Evolutionary conservation across 2,888 invertebrate species (phyloP).

Genomic region (Scaptomyza flava): DNA sequence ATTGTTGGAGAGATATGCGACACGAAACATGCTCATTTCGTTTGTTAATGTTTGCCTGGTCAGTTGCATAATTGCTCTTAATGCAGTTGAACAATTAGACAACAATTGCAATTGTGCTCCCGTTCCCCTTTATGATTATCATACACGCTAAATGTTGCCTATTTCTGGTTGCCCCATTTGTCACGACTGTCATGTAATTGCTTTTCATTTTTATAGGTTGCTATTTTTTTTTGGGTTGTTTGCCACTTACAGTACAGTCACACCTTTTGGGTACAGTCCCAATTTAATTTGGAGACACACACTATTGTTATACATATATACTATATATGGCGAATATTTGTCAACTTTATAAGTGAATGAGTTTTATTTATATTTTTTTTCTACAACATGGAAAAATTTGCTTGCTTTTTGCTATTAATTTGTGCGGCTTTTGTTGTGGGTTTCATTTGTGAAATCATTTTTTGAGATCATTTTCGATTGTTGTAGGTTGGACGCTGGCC

Average conservation of each 20-base stretch:
- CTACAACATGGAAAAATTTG: slow-evolving; percentile 51
- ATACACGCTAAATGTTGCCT: slow-evolving; percentile 1
- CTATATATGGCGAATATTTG: slow-evolving; percentile 30
- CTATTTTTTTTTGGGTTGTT: slow-evolving; percentile 30
- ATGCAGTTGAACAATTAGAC: slow-evolving; percentile 73
- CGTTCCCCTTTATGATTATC: slow-evolving; percentile 14
- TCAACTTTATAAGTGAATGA: slow-evolving; percentile 23
- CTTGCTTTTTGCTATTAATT: slow-evolving; percentile 59
- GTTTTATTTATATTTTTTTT: slow-evolving; percentile 9
- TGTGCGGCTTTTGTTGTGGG: slow-evolving; percentile 59
- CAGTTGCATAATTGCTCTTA: slow-evolving; percentile 69
- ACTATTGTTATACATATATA: background rate
- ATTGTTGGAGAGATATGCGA: slow-evolving; percentile 33
- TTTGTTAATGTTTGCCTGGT: slow-evolving; percentile 28
- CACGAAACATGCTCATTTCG: slow-evolving; percentile 52
- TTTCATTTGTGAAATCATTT: slow-evolving; percentile 28
- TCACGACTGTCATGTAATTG: slow-evolving; percentile 26
- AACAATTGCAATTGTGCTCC: slow-evolving; percentile 44
- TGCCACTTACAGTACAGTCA: slow-evolving; percentile 14
- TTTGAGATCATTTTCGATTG: too few relatives aligned
- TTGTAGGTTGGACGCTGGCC: slow-evolving; percentile 4
- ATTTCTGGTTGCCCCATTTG: slow-evolving; percentile 8
- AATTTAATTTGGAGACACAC: background rate
- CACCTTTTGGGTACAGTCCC: slow-evolving; percentile 10
- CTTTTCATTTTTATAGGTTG: slow-evolving; percentile 13